These are phyloP conservation scores for Triops longicaudatus DNA, from an alignment of 1,140 invertebrate species.

Conservation along the genomic window DNA sequence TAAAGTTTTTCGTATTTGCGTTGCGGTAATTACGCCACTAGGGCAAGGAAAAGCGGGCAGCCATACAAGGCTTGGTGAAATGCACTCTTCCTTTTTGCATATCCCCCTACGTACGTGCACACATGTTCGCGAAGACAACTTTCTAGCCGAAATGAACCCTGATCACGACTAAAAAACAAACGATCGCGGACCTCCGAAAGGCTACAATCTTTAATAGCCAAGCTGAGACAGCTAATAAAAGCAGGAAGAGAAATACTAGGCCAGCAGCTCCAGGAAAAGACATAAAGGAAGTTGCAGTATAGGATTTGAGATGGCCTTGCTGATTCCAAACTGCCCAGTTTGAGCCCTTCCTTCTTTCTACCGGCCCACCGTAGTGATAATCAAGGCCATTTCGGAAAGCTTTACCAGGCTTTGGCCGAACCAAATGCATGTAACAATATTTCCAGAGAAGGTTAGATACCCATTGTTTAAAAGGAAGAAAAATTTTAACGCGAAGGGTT, in stretches of 20 bases:
- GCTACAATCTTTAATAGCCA: too few relatives aligned
- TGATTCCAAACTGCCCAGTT: background rate
- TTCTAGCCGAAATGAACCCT: too few relatives aligned
- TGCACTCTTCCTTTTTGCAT: background rate
- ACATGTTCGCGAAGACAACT: too few relatives aligned
- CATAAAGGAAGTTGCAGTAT: background rate
- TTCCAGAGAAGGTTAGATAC: background rate
- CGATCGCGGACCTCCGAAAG: too few relatives aligned
- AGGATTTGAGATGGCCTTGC: background rate
- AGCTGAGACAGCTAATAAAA: background rate
- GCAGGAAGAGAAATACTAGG: slow-evolving; percentile 6
- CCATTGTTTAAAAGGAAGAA: background rate
- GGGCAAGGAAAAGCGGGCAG: background rate
- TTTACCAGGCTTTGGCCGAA: background rate
- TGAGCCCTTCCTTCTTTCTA: background rate
- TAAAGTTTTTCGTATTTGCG: background rate
- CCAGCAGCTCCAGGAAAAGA: background rate
- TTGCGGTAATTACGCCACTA: too few relatives aligned
- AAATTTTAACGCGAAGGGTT: background rate
- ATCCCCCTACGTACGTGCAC: too few relatives aligned
- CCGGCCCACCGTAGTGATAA: background rate
- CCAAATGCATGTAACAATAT: background rate
- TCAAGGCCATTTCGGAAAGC: background rate
- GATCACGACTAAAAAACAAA: too few relatives aligned
- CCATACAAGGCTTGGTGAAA: background rate